Conservation (phyloP, 2,113 vertebrate species). For the Diglossa brunneiventris region DNA sequence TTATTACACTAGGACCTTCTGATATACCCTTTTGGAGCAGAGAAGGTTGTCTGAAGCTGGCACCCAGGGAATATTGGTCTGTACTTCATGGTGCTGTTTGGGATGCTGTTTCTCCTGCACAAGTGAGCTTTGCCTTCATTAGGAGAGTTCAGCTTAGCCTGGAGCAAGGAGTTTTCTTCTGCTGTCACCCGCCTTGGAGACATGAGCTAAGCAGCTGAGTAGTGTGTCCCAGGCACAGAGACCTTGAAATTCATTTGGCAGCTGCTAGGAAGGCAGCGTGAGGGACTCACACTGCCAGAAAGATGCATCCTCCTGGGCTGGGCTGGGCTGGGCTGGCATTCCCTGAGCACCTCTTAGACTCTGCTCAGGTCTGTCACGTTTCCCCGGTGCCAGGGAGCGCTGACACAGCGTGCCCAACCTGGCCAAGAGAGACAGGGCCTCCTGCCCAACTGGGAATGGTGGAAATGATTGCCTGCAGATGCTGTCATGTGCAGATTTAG, state of each 20-base stretch:
- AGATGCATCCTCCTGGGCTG: neutral
- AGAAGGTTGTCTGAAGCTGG: neutral
- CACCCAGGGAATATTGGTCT: neutral
- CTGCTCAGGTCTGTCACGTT: neutral
- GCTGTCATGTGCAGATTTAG: constrained; percentile 50
- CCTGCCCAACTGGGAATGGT: neutral
- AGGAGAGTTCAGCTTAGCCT: neutral
- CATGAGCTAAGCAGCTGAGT: neutral
- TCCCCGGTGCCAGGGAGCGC: neutral
- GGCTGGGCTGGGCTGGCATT: neutral
- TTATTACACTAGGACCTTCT: neutral
- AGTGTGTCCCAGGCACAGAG: neutral
- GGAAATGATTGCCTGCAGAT: constrained; percentile 39
- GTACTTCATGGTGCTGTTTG: neutral
- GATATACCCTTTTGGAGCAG: neutral
- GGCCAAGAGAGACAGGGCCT: constrained; percentile 14
- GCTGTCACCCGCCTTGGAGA: neutral
- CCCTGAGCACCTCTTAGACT: neutral
- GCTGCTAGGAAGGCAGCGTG: neutral
- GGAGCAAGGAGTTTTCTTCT: neutral
- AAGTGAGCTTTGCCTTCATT: neutral
- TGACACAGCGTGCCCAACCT: constrained; percentile 37
- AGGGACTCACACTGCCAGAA: accelerated
- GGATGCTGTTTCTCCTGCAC: neutral
- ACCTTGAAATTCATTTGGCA: neutral